These are phyloP conservation scores for Lepidurus arcticus DNA, from an alignment of 1,140 invertebrate genomes.

Conservation along the genomic window DNA sequence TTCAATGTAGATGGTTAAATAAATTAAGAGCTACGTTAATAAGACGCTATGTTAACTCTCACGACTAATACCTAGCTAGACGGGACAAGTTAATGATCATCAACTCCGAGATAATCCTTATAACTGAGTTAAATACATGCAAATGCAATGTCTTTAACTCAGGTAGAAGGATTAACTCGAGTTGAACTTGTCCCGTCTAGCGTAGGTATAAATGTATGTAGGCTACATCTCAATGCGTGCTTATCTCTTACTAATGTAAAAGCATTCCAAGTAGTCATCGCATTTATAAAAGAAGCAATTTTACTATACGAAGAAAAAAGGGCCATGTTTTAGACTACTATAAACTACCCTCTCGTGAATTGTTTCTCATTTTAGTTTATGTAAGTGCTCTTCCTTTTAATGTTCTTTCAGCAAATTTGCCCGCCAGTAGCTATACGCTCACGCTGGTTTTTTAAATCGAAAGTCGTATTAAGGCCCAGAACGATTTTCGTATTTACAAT, in stretches of 20 bases:
- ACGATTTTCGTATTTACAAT: too few relatives aligned
- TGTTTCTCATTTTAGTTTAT: background rate
- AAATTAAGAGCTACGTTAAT: background rate
- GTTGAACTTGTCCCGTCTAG: too few relatives aligned
- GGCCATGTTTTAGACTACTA: background rate
- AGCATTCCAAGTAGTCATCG: background rate
- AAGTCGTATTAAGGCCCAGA: background rate
- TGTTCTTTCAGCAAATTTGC: background rate
- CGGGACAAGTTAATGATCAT: too few relatives aligned
- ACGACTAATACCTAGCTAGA: too few relatives aligned
- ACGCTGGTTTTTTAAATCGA: background rate
- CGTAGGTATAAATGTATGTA: background rate
- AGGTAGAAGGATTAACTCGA: too few relatives aligned
- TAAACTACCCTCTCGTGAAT: background rate
- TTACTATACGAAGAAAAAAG: background rate
- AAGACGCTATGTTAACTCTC: background rate
- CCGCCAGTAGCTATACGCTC: background rate
- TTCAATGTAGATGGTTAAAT: background rate
- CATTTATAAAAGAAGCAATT: background rate
- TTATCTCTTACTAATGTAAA: background rate
- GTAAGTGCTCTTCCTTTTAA: background rate
- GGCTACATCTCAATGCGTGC: background rate
- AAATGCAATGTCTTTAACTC: too few relatives aligned
- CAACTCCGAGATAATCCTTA: too few relatives aligned
- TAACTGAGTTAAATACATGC: too few relatives aligned